Conservation (phyloP, 1,140 invertebrate species). For the Dreissena rostriformis region DNA sequence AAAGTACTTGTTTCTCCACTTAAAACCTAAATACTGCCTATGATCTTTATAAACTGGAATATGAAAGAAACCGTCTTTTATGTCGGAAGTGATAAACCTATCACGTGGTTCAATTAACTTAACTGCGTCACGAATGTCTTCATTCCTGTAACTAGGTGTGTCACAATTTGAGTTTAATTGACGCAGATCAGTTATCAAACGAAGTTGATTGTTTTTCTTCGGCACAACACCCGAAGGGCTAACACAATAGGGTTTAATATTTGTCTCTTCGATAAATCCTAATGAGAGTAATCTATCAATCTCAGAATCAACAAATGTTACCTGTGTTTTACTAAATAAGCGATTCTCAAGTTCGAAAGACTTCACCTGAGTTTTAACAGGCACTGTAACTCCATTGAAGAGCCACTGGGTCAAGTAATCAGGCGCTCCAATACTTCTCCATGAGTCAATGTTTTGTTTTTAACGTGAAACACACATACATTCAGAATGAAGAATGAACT, state of each 20-base stretch:
- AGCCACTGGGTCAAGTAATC: conserved; percentile 17
- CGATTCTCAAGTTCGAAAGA: conserved; percentile 13
- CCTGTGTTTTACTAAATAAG: conserved; percentile 11
- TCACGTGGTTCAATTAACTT: conserved; percentile 33
- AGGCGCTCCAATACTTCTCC: conserved; percentile 4
- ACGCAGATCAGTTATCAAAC: background rate
- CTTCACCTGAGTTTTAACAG: background rate
- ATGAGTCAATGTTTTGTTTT: no score
- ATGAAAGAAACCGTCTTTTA: conserved; percentile 53
- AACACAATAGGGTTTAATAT: conserved; percentile 26
- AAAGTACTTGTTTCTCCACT: conserved; percentile 17
- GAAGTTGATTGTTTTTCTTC: conserved; percentile 23
- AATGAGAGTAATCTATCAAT: conserved; percentile 20
- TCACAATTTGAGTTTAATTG: conserved; percentile 1
- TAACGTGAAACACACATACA: no score
- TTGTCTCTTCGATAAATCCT: conserved; percentile 19
- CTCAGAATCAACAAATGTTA: conserved; percentile 28
- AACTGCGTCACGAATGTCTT: conserved; percentile 28
- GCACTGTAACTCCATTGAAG: conserved; percentile 26
- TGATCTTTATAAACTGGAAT: conserved; percentile 23
- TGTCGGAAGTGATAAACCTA: background rate
- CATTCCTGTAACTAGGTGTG: background rate
- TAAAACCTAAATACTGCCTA: conserved; percentile 7
- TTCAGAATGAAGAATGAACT: no score
- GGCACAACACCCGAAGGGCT: background rate